These are phyloP conservation scores for Sylvilagus bachmani DNA, from an alignment of 2,113 vertebrate species.

Conservation along the genomic window DNA sequence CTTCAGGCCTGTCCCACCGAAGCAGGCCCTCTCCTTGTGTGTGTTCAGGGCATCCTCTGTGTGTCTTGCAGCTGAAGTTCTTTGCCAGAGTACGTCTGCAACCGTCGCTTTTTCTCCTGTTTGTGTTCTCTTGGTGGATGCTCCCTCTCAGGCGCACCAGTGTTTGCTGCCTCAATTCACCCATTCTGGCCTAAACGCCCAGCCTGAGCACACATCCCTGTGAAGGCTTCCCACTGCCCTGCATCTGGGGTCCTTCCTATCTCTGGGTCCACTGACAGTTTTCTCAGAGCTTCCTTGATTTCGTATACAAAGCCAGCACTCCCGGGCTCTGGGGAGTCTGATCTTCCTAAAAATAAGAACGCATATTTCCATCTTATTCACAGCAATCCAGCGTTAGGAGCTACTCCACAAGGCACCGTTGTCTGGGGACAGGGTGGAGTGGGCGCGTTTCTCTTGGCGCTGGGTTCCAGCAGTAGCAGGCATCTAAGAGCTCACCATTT, in stretches of 20 bases:
- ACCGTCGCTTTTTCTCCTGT: not conserved
- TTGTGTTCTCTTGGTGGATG: not conserved
- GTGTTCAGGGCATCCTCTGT: not conserved
- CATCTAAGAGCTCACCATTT: not conserved
- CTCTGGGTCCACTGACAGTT: not conserved
- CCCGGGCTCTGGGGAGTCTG: not conserved
- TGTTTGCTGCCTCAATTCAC: not conserved
- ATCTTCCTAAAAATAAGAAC: not conserved
- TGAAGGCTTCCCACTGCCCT: not conserved
- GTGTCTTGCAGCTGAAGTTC: slow-evolving; percentile 33
- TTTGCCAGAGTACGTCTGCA: not conserved
- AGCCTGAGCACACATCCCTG: not conserved
- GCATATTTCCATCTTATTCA: not conserved
- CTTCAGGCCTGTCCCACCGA: not conserved
- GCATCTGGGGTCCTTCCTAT: not conserved
- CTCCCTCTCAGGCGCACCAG: too few species aligned
- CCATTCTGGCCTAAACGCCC: not conserved
- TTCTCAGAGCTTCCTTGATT: not conserved
- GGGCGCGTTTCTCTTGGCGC: not conserved
- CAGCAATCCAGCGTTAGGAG: too few species aligned
- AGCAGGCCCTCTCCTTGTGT: not conserved
- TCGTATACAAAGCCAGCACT: not conserved
- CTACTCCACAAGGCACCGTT: not conserved
- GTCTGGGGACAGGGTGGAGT: not conserved
- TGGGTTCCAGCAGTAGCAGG: not conserved